phyloP scores from a whole-genome alignment of 2,797 vertebrate species.

The Anableps anableps region DNA sequence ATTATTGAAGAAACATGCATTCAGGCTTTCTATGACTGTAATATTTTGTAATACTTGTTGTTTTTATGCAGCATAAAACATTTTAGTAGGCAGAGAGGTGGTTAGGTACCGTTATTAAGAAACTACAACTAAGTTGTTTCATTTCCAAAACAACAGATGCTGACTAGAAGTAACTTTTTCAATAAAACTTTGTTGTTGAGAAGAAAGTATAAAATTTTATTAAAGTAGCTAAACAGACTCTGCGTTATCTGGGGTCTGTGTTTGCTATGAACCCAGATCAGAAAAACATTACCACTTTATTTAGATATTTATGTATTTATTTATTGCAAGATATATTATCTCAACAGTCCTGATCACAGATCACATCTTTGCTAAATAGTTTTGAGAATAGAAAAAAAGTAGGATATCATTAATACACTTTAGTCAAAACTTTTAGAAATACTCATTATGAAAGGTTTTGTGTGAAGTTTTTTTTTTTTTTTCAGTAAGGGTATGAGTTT shows the following conservation, averaged over 20 bases:
- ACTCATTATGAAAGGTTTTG: neutral
- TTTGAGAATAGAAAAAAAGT: neutral
- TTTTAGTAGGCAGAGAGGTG: too few relatives aligned
- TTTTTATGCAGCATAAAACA: too few relatives aligned
- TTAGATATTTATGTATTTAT: too few relatives aligned
- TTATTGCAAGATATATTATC: neutral
- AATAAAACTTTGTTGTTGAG: neutral
- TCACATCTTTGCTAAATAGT: neutral
- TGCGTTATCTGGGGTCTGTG: neutral
- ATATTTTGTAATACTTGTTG: neutral
- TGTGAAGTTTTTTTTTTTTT: neutral
- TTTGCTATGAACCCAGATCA: neutral
- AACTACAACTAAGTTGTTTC: neutral
- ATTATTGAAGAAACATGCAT: neutral
- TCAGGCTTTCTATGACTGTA: neutral
- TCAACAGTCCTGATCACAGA: neutral
- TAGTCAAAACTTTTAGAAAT: neutral
- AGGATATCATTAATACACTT: neutral
- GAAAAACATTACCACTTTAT: neutral
- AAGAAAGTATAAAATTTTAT: too few relatives aligned
- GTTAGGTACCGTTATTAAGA: too few relatives aligned
- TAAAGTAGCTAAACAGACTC: neutral
- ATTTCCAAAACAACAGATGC: neutral
- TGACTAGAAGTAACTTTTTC: neutral
- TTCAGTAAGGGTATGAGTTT: neutral